Conservation (phyloP, 2,797 vertebrate species). For the Sebastes matsubarae region DNA sequence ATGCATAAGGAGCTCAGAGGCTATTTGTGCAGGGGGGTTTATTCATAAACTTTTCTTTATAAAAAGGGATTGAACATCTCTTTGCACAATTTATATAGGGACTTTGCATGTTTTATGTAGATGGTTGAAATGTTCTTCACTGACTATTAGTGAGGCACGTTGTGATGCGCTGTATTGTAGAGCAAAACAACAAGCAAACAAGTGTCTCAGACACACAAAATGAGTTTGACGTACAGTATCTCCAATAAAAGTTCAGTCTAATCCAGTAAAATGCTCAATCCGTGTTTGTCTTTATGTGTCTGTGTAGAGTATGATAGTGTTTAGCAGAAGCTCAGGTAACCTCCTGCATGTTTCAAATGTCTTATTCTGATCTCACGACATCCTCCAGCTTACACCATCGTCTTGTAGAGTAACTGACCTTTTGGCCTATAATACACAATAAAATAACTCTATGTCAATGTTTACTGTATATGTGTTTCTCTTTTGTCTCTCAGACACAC, state of each 20-base stretch:
- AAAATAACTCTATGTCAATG: background rate
- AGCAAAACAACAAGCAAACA: background rate
- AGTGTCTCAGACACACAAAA: background rate
- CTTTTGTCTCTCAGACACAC: background rate
- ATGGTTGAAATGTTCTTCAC: background rate
- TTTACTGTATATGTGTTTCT: background rate
- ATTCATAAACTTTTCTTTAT: background rate
- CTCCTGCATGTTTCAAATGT: background rate
- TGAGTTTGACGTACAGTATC: background rate
- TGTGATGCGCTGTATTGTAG: background rate
- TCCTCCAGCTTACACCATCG: background rate
- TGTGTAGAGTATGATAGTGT: background rate
- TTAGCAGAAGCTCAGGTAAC: background rate
- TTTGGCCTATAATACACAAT: background rate
- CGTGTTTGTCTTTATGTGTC: background rate
- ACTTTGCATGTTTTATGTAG: background rate
- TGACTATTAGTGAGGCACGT: background rate
- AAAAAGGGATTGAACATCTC: background rate
- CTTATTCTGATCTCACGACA: background rate
- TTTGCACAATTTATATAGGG: background rate
- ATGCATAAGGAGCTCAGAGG: background rate
- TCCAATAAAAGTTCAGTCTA: background rate
- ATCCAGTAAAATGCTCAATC: background rate
- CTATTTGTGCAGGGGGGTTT: background rate
- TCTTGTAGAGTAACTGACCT: background rate